A percentile compares a stretch with the other conserved stretches of the same genome.
Evolutionary conservation across 2,888 invertebrate genomes (phyloP).

Genomic region (Brachyptera putata): DNA sequence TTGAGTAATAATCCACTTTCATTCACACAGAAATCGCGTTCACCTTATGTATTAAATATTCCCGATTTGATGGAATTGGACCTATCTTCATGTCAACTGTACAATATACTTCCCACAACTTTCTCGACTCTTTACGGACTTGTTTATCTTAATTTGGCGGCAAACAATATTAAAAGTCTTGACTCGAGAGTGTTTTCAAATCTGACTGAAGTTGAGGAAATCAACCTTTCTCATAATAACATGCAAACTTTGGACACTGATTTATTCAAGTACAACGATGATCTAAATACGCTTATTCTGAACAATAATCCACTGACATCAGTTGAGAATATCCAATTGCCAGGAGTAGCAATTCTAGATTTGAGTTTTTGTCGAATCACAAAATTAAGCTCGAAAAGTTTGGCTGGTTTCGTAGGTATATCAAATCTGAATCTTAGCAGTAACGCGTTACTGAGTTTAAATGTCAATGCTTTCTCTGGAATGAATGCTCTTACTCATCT

Average conservation of each 20-base stretch:
- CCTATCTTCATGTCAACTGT: not conserved
- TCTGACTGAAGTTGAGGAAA: not conserved
- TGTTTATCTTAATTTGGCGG: not conserved
- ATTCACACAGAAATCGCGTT: not conserved
- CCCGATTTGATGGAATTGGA: slow-evolving; percentile 1
- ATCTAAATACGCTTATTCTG: not conserved
- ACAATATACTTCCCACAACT: not conserved
- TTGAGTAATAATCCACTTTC: not conserved
- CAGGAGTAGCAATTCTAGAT: not conserved
- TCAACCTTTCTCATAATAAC: not conserved
- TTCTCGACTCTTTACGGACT: not conserved
- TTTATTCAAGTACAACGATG: not conserved
- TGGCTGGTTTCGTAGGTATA: slow-evolving; percentile 53
- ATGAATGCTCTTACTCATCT: slow-evolving; percentile 63
- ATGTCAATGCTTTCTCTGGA: slow-evolving; percentile 63
- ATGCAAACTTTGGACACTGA: not conserved
- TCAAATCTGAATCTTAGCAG: slow-evolving; percentile 65
- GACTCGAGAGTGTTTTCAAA: not conserved
- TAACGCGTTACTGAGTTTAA: slow-evolving; percentile 64
- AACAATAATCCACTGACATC: slow-evolving; percentile 13
- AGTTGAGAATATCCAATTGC: slow-evolving; percentile 6
- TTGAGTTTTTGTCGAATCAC: slow-evolving; percentile 6
- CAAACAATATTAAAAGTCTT: not conserved
- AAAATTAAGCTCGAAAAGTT: not conserved
- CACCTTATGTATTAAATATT: not conserved